Evolutionary conservation across 2,797 vertebrate species (phyloP).

Genomic region (Lindbergichthys nudifrons): DNA sequence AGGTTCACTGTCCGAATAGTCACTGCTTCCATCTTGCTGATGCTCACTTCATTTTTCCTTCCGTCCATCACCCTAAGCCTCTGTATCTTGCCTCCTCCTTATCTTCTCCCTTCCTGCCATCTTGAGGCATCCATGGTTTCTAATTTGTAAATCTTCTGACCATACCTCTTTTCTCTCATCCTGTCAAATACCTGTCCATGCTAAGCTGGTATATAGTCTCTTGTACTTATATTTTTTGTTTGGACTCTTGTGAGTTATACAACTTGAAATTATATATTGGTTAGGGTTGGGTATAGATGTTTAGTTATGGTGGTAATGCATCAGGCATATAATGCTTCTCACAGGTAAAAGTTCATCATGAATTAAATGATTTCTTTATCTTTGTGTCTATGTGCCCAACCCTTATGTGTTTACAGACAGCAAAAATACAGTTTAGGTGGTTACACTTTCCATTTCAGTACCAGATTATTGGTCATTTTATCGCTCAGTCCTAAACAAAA

Average conservation of each 20-base stretch:
- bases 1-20: constrained; percentile 39
- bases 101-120: background rate
- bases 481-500: no score
- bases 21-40: constrained; percentile 10
- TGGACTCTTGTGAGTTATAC: background rate
- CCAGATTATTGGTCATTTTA: no score
- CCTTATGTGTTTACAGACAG: no score
- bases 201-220: background rate
- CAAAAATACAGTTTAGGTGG: no score
- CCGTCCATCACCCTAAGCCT: background rate
- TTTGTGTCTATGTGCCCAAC: no score
- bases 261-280: background rate
- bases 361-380: no score
- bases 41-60: constrained; percentile 9
- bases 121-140: background rate
- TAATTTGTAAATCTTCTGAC: constrained; percentile 12
- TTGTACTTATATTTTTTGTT: background rate
- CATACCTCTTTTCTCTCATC: constrained; percentile 11
- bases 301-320: background rate
- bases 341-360: no score
- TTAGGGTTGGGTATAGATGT: background rate
- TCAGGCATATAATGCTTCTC: background rate
- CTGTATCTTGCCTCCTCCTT: constrained; percentile 3
- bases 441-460: no score
- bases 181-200: background rate